A percentile compares a stretch with the other conserved stretches of the same genome.
phyloP scores from a whole-genome alignment of 2,797 vertebrate genomes.

The Xyrichtys novacula region DNA sequence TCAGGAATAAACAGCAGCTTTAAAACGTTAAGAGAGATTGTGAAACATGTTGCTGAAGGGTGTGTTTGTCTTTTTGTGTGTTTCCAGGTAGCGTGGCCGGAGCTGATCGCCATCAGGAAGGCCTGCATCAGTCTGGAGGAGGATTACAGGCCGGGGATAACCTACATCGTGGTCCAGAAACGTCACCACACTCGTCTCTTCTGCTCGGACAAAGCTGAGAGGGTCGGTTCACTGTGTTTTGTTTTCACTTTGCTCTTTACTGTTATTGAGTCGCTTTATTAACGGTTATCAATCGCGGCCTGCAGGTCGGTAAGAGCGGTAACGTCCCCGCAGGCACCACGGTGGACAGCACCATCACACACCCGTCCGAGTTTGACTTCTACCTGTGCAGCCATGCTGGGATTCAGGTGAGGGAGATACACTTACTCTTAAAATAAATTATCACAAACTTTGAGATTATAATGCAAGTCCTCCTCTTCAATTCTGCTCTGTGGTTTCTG shows the following conservation, averaged over 20 bases:
- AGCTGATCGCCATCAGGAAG: conserved; percentile 98
- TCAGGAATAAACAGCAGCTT: no score
- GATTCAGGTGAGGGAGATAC: conserved; percentile 90
- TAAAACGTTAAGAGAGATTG: no score
- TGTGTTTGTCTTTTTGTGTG: background rate
- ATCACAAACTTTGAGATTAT: background rate
- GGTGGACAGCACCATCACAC: conserved; percentile 98
- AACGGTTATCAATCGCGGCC: background rate
- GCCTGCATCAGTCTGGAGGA: conserved; percentile 99
- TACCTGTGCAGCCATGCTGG: conserved; percentile 99
- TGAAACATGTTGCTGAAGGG: background rate
- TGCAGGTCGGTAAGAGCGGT: conserved; percentile 97
- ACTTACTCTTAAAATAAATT: no score
- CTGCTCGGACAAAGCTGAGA: conserved; percentile 98
- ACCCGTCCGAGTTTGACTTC: conserved; percentile 99
- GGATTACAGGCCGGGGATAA: conserved; percentile 98
- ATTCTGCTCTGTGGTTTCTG: conserved; percentile 10
- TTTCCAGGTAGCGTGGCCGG: conserved; percentile 96
- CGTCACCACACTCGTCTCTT: conserved; percentile 98
- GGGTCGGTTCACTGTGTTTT: conserved; percentile 83
- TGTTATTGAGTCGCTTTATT: no score
- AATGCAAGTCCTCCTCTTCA: background rate
- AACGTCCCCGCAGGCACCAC: conserved; percentile 99
- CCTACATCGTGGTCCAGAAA: conserved; percentile 99
- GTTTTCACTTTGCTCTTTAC: no score